Evolutionary conservation across 1,140 invertebrate genomes (phyloP), one percentile per base, ranked within the genome.

Genomic region (Drosophila athabasca): DNA sequence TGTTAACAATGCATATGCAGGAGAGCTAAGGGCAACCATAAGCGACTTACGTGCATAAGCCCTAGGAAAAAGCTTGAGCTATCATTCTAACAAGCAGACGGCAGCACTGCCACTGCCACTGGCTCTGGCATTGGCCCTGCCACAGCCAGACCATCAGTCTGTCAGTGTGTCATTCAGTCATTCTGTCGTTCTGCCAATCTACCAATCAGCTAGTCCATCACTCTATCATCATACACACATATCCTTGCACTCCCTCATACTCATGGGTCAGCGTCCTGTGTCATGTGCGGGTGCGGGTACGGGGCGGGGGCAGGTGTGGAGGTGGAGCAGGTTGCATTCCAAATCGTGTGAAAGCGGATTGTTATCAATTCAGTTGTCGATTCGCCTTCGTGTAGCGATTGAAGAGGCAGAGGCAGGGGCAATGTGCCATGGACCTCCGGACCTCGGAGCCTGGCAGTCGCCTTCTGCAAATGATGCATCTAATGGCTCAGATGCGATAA

Each of bases 21-120:
- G 35, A 39, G 70, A 73, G 64, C 74, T 69, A 76, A 66, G 82
- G 72, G 73, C 84, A 50, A 85, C 82, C 78, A 87, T 85, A 85
- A 85, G 84, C 82, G 82, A 82, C 82, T 85, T 85, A 85, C 76
- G 78, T 87, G 78, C 83, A 87, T 87, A 87, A 85, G 82, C 82
- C 69, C 50, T 54, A 64, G 62, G 58, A 77, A 85, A 74, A 68
- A 79, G 65, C 68, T 81, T 75, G 65, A 87, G 71, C 82, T 78
- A 85, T 81, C 82, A 87, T 78, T 51, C 74, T 81, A 62, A 82
- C 84, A 81, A 87, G 82, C 65, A 52, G 61, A 41, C 48, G 52
- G 50, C 55, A 31, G 45, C 39, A 67, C 59, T 50, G 31, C 2
- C 41, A 26, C 55, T 66, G 51, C 58, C 31, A 22, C 26, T 43